Base-by-base conservation (phyloP, 1,140 invertebrate species). In the Drosophila gunungcola region DNA sequence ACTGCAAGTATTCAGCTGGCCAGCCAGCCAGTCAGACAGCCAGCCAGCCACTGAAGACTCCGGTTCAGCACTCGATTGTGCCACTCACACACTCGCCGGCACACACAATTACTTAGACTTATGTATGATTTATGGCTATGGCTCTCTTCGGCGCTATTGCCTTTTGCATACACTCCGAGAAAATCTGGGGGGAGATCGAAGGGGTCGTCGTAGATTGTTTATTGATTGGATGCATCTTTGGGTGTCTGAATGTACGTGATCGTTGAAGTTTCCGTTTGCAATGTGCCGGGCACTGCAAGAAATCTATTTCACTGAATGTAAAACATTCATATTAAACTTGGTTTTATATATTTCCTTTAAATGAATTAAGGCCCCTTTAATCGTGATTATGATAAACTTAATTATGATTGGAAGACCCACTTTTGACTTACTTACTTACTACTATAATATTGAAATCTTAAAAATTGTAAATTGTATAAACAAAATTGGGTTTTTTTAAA, bases 91-190 rank as follows among this genome's bases (percentile, higher is more conserved):
- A 45, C 55, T 46, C 32, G 11, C 53, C 41, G 70, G 61, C 72
- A 46, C 58, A 78, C 82, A 86, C 81, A 85, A 85, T 85, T 86
- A 86, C 83, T 85, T 86, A 82, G 82, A 85, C 82, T 86, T 86
- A 78, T 86, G 63, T 88, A 86, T 86, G 82, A 85, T 85, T 85
- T 85, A 85, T 85, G 82, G 63, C 52, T 48, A 65, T 81, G 82
- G 67, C 53, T 57, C 57, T 38, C 58, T 56, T 75, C 53, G 73
- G 61, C 64, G 65, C 51, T 49, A 70, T 57, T 70, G 72, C 60
- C 41, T 67, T 62, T 64, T 65, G 53, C 53, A 38, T 60, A 34
- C 73, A 76, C 61, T 49, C 9, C 6, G 10, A 13, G n/a, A 58
- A 76, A 67, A 34, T 32, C 27, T 2, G 36, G 36, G 11, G 2